Base-by-base conservation (phyloP, 2,113 vertebrate species). In the Mirounga angustirostris region DNA sequence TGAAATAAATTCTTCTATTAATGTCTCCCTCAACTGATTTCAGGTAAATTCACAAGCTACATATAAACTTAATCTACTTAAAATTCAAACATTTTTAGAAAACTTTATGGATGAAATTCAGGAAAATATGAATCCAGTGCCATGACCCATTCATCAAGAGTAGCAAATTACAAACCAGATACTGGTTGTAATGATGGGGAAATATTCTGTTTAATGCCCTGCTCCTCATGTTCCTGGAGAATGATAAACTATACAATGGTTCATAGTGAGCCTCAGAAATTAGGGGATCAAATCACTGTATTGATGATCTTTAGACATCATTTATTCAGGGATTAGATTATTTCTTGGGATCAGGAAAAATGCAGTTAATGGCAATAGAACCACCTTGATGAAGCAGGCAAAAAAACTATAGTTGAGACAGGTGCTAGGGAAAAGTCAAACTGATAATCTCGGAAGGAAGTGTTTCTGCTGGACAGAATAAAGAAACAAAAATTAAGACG, bases 21-120 rank as follows among this genome's bases (percentile, higher is more conserved):
- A 69, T 86, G 58, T 28, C 54, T 94, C n/a, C 24, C 82, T 88
- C 54, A 94, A 93, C 82, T 97, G 93, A 74, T 90, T 96, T 92
- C 83, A 92, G 78, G 78, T 95, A 89, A 86, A 95, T 91, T 97
- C 61, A 87, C 61, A 97, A 92, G 56, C 91, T 96, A 52, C 76
- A 83, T 92, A 80, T 93, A 98, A 97, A 89, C 36, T n/a, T 95
- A 86, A 94, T 81, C 88, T 88, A 85, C 96, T 95, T 79, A 95
- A 93, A 95, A 67, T 33, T 87, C 50, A 86, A 61, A 93, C 8
- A 69, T 91, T 86, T 93, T 89, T 91, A 83, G 81, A 95, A 94
- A 95, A 85, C 28, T 26, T 92, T 84, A 9, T 93, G 11, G 33
- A 40, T 63, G 61, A 93, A 97, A 97, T 40, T 69, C n/a, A 96